Conservation (phyloP, 2,888 invertebrate genomes). For the Drosophila anceps region DNA sequence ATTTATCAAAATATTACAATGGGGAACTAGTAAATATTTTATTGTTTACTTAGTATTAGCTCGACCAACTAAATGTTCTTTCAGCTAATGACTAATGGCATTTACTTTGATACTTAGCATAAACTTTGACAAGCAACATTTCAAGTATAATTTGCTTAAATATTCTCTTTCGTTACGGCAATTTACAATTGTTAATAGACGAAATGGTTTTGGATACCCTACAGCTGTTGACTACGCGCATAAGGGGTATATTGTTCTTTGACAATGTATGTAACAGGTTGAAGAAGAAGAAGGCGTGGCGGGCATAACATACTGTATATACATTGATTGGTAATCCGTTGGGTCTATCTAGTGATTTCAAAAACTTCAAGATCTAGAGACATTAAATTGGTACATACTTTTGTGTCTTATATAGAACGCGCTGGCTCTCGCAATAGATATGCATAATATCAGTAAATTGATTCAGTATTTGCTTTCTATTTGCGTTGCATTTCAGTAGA, state of each 20-base stretch:
- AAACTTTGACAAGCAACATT: slow-evolving; percentile 14
- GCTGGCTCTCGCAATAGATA: too few relatives aligned
- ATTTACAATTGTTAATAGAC: slow-evolving; percentile 44
- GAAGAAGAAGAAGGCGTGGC: too few relatives aligned
- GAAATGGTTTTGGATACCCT: slow-evolving; percentile 10
- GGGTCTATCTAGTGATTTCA: too few relatives aligned
- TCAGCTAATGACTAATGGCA: slow-evolving; percentile 6
- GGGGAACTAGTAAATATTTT: not conserved
- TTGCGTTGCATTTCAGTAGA: not conserved
- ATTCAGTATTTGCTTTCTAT: too few relatives aligned
- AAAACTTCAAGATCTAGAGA: not conserved
- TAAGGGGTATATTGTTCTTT: not conserved
- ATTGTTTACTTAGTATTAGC: not conserved
- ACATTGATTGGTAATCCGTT: too few relatives aligned
- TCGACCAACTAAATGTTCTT: not conserved
- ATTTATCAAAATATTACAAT: too few relatives aligned
- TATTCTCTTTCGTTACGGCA: slow-evolving; percentile 43
- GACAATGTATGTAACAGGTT: not conserved
- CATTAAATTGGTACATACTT: not conserved
- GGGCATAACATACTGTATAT: too few relatives aligned
- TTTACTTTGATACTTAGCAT: slow-evolving; percentile 18
- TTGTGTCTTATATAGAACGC: too few relatives aligned
- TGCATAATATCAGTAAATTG: too few relatives aligned
- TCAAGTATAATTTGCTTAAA: slow-evolving; percentile 58
- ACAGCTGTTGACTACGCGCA: too few relatives aligned